phyloP scores from a whole-genome alignment of 2,888 invertebrate species.

The Synanthedon myopaeformis region DNA sequence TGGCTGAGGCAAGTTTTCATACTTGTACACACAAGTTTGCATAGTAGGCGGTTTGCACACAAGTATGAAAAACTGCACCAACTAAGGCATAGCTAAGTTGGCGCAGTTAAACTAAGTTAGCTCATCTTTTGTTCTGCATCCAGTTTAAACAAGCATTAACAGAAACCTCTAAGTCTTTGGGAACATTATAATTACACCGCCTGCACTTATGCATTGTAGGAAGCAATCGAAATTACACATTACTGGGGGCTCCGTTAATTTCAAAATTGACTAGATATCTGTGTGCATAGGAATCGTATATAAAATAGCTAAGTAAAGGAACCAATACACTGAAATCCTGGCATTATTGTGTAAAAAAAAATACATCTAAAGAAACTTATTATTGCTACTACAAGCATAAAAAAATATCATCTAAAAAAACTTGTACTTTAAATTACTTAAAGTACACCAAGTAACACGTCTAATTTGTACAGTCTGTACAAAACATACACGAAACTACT shows the following conservation, averaged over 20 bases:
- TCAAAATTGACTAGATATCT: slow-evolving; percentile 71
- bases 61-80: too few species aligned
- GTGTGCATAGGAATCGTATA: slow-evolving; percentile 66
- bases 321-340: slow-evolving; percentile 63
- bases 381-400: slow-evolving; percentile 56
- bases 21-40: too few species aligned
- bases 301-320: slow-evolving; percentile 66
- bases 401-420: slow-evolving; percentile 39
- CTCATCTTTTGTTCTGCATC: too few species aligned
- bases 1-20: too few species aligned
- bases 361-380: slow-evolving; percentile 37
- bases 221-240: slow-evolving; percentile 32
- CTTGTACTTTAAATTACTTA: slow-evolving; percentile 60
- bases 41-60: too few species aligned
- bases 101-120: too few species aligned
- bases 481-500: slow-evolving; percentile 36
- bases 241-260: slow-evolving; percentile 51
- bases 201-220: slow-evolving; percentile 29
- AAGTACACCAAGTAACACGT: slow-evolving; percentile 51
- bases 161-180: too few species aligned
- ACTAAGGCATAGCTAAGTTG: too few species aligned
- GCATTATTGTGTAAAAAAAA: slow-evolving; percentile 54
- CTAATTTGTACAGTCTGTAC: slow-evolving; percentile 64
- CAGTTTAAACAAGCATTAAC: too few species aligned
- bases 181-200: slow-evolving; percentile 36